Conservation (phyloP, 2,113 vertebrate genomes). For the Enhydra lutris region DNA sequence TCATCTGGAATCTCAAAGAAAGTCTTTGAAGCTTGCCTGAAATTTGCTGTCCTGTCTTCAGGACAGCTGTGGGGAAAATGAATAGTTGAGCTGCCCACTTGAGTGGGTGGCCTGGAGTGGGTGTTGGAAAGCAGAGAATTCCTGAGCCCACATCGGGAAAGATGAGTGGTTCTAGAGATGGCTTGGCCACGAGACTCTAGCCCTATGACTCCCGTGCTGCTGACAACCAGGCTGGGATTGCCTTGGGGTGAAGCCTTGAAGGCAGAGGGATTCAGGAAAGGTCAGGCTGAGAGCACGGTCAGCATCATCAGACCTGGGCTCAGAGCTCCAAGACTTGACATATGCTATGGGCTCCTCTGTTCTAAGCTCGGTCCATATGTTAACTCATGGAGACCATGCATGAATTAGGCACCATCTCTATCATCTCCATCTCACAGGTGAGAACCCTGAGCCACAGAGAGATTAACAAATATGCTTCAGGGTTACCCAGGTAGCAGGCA, state of each 20-base stretch:
- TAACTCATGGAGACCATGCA: neutral
- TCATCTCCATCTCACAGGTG: neutral
- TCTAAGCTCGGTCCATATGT: too few species aligned
- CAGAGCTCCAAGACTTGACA: neutral
- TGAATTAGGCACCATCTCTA: accelerated
- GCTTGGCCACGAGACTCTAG: neutral
- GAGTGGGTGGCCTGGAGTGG: neutral
- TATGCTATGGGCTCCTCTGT: neutral
- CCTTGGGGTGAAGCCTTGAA: neutral
- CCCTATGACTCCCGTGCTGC: accelerated
- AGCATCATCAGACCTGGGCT: neutral
- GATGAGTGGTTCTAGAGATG: neutral
- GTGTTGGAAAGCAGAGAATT: neutral
- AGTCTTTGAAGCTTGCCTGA: slow-evolving; percentile 32
- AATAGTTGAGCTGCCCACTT: neutral
- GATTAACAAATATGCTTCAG: neutral
- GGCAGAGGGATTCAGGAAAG: neutral
- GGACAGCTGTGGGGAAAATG: neutral
- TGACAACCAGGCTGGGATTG: neutral
- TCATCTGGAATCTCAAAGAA: slow-evolving; percentile 16
- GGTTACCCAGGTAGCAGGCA: neutral
- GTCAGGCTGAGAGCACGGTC: neutral
- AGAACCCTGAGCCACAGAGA: neutral
- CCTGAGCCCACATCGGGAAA: neutral
- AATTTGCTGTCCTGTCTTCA: neutral